phyloP scores from a whole-genome alignment of 2,797 vertebrate genomes.

The Microcaecilia unicolor region DNA sequence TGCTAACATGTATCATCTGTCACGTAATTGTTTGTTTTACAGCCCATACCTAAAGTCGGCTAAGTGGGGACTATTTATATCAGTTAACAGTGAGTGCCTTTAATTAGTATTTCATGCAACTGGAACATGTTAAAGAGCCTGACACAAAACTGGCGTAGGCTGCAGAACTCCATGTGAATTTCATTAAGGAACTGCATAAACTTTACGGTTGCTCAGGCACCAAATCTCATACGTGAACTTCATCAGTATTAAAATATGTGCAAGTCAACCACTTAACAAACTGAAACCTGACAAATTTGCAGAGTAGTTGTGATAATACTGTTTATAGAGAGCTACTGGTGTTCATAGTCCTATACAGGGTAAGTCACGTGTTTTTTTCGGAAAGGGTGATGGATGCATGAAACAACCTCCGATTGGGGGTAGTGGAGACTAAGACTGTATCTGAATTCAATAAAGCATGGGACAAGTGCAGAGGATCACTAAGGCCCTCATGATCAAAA shows the following conservation, averaged over 20 bases:
- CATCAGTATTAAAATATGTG: slow-evolving; percentile 14
- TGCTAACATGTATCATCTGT: slow-evolving; percentile 64
- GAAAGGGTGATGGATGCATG: no score
- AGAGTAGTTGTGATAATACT: background rate
- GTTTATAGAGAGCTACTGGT: no score
- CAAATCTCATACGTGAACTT: slow-evolving; percentile 30
- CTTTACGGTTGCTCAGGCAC: slow-evolving; percentile 42
- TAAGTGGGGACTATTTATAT: slow-evolving; percentile 62
- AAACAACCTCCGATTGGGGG: no score
- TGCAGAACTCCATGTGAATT: slow-evolving; percentile 63
- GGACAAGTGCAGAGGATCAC: no score
- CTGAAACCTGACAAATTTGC: background rate
- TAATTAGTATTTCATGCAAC: slow-evolving; percentile 64
- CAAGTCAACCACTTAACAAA: slow-evolving; percentile 5
- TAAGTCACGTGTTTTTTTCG: no score
- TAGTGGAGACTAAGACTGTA: no score
- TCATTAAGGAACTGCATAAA: slow-evolving; percentile 55
- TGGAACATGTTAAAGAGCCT: slow-evolving; percentile 58
- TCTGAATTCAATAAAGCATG: no score
- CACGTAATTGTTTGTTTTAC: slow-evolving; percentile 59
- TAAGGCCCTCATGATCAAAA: no score
- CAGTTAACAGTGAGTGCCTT: slow-evolving; percentile 59
- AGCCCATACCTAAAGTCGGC: slow-evolving; percentile 54
- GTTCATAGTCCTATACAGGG: no score
- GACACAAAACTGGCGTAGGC: slow-evolving; percentile 62